Evolutionary conservation across 64 coral and sea anemone species (phyloP), one percentile per base, ranked within the genome.

Genomic region (Acropora tenuis): DNA sequence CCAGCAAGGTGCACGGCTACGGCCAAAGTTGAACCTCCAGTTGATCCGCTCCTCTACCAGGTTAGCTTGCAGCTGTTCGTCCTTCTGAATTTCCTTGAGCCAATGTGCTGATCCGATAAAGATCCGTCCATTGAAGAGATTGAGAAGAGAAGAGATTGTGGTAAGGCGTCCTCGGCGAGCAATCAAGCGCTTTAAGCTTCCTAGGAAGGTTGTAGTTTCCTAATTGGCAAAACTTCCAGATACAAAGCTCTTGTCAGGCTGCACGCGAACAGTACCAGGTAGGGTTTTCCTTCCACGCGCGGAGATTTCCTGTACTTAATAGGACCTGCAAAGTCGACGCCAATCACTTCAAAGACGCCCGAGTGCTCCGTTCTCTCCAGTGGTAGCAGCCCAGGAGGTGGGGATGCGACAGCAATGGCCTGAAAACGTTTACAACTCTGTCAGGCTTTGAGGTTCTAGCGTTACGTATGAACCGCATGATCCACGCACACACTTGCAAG

Each of bases 201-300:
- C 47, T 18, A 78, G 77, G 43, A 78, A 78, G 47, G 46, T 78
- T 18, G 46, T 53, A 45, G 77, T 78, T 45, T 78, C n/a, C n/a
- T 60, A 40, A 81, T 86, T 58, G 93, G 93, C 3, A 87, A 55
- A 55, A 55, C 52, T 55, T 95, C 83, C 3, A 95, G 73, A 41
- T 91, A 80, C 10, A 91, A 57, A 6, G 88, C 88, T 82, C 89
- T 75, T 41, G 93, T 87, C 17, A 95, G 41, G 42, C 82, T 88
- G 76, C 89, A 95, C 74, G 93, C 71, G 13, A 76, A 86, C 61
- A 90, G 75, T 67, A 90, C 58, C 6, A 90, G 76, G 84, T 94
- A 91, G 42, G 88, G 86, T n/a, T 94, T 93, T 41, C 75, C 91
- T 45, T 93, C 59, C 30, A 76, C 89, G 69, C 52, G 52, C 52